Evolutionary conservation across 2,113 vertebrate genomes (phyloP).

Genomic region (Falco punctatus): DNA sequence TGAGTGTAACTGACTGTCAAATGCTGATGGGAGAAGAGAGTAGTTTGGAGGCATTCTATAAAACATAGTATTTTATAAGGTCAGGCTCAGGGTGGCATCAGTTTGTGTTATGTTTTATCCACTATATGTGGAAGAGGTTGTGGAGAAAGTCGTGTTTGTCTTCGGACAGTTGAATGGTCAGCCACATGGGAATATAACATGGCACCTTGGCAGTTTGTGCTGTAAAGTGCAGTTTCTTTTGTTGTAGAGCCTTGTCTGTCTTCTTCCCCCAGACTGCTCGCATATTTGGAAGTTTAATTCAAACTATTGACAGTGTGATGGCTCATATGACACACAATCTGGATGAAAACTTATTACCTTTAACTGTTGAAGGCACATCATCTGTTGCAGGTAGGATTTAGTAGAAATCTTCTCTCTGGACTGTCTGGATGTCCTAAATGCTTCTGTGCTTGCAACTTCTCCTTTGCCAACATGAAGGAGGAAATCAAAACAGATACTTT

Average conservation of each 20-base stretch:
- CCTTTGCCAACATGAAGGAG: neutral
- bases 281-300: conserved; percentile 80
- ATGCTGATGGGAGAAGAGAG: neutral
- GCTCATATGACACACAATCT: conserved; percentile 80
- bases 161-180: neutral
- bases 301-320: conserved; percentile 88
- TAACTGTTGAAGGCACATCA: conserved; percentile 82
- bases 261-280: conserved; percentile 39
- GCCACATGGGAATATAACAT: neutral
- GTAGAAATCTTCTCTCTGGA: neutral
- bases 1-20: neutral
- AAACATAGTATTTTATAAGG: neutral
- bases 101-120: neutral
- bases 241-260: neutral
- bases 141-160: neutral
- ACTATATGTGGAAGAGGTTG: neutral
- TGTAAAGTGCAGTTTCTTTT: neutral
- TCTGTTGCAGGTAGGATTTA: conserved; percentile 83
- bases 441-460: neutral
- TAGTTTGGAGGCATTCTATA: accelerated
- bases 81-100: neutral
- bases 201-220: neutral
- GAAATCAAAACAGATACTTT: accelerated
- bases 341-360: neutral
- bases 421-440: neutral